Evolutionary conservation across 1,140 invertebrate genomes (phyloP).

Genomic region (Triops cancriformis): DNA sequence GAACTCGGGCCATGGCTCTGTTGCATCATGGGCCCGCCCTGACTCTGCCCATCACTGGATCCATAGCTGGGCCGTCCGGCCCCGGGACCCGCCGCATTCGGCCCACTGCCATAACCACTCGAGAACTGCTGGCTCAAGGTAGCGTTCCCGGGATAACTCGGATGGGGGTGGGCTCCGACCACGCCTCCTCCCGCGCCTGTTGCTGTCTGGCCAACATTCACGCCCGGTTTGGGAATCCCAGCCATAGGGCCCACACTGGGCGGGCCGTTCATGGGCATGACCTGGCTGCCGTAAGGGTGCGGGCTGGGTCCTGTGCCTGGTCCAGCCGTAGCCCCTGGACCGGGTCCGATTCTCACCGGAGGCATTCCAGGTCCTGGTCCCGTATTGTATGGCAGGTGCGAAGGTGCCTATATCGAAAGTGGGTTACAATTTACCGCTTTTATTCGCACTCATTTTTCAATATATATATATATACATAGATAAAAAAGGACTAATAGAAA

Average conservation of each 20-base stretch:
- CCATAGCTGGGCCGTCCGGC: not conserved
- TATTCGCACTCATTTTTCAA: not conserved
- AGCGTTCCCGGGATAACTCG: not conserved
- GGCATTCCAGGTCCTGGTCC: slow-evolving; percentile 11
- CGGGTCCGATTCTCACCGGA: not conserved
- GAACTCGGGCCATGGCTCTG: not conserved
- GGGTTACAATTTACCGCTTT: not conserved
- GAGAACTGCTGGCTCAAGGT: not conserved
- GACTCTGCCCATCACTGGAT: not conserved
- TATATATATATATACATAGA: too few relatives aligned
- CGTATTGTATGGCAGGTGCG: not conserved
- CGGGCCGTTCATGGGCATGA: not conserved
- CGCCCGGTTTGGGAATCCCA: not conserved
- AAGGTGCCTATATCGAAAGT: not conserved
- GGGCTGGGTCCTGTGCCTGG: not conserved
- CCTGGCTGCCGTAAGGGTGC: not conserved
- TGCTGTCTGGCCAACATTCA: not conserved
- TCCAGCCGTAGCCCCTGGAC: not conserved
- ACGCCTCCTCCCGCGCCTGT: not conserved
- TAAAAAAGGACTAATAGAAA: too few relatives aligned
- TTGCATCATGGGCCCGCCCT: not conserved
- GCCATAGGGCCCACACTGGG: not conserved
- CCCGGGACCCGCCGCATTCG: not conserved
- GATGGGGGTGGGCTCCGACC: not conserved
- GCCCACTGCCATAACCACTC: not conserved